Conservation (phyloP, 2,797 vertebrate species). For the Bufotes viridis region DNA sequence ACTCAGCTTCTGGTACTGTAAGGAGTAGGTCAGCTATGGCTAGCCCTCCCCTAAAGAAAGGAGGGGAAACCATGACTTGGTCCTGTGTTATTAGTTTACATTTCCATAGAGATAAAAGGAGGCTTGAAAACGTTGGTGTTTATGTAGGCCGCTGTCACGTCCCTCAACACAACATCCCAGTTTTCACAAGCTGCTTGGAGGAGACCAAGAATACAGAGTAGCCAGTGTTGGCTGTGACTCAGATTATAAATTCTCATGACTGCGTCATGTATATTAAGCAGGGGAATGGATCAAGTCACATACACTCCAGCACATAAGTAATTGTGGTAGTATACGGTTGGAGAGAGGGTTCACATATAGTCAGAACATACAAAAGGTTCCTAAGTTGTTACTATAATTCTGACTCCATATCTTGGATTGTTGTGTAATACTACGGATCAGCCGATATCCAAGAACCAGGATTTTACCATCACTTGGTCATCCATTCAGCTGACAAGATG, state of each 20-base stretch:
- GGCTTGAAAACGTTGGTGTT: background rate
- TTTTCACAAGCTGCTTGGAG: background rate
- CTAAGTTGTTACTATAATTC: background rate
- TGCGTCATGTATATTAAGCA: too few species aligned
- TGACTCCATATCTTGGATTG: background rate
- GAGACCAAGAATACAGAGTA: background rate
- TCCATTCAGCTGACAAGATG: background rate
- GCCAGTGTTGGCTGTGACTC: background rate
- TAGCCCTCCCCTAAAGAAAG: background rate
- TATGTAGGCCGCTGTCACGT: background rate
- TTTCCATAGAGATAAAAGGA: background rate
- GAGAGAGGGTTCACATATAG: background rate
- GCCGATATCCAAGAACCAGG: background rate
- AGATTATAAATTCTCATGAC: background rate
- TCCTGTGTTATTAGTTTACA: background rate
- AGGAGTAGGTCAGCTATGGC: background rate
- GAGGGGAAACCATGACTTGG: background rate
- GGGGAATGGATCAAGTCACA: background rate
- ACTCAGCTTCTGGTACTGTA: background rate
- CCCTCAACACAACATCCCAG: background rate
- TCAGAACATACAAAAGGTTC: background rate
- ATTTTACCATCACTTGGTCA: background rate
- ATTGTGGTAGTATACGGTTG: background rate
- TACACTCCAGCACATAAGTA: background rate
- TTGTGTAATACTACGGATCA: background rate